Conservation (phyloP, 2,888 invertebrate genomes). For the Fissipunctia ypsillon region DNA sequence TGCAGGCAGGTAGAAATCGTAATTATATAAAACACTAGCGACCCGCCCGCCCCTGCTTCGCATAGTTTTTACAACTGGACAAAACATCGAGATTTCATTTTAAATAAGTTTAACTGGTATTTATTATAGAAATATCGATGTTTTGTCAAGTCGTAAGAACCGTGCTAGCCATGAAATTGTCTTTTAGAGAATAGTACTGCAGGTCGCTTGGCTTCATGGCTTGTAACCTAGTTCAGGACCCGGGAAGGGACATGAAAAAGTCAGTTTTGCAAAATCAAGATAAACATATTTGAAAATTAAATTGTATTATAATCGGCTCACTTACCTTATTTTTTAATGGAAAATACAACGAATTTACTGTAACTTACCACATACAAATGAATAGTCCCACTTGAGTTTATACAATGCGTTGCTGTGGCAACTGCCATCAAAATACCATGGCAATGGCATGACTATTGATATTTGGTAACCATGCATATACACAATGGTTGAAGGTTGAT, state of each 20-base stretch:
- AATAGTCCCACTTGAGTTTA: slow-evolving; percentile 18
- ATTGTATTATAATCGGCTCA: background rate
- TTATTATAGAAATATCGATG: background rate
- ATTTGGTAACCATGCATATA: background rate
- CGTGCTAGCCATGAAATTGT: no score
- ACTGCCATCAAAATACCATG: slow-evolving; percentile 20
- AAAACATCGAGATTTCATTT: no score
- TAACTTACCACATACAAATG: slow-evolving; percentile 37
- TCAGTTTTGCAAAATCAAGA: background rate
- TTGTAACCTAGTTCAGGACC: background rate
- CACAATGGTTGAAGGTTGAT: slow-evolving; percentile 5
- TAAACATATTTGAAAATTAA: background rate
- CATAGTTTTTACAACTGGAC: no score
- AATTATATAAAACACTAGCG: background rate
- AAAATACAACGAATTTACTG: slow-evolving; percentile 23
- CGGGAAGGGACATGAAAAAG: background rate
- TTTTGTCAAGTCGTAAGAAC: background rate
- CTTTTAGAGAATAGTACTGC: no score
- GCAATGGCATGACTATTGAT: background rate
- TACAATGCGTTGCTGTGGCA: slow-evolving; percentile 45
- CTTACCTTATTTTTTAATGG: background rate
- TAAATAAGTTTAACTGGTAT: no score
- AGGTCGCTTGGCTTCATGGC: no score
- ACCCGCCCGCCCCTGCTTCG: no score
- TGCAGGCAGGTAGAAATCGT: background rate